These are phyloP conservation scores for Gorsachius goisagi DNA, from an alignment of 2,113 vertebrate species.

Conservation along the genomic window DNA sequence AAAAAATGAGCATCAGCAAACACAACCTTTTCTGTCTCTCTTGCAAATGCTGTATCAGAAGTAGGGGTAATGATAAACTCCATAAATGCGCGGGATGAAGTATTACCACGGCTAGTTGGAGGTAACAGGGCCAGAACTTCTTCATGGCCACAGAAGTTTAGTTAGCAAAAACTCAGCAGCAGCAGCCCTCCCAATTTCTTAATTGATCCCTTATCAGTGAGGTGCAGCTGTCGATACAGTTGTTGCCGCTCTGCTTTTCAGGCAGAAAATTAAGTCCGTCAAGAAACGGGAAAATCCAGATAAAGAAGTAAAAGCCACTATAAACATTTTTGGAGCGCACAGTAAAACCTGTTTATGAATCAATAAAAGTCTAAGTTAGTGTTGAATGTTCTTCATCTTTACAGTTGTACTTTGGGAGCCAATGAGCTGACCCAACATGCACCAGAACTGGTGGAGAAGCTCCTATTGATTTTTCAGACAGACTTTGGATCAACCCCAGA, in stretches of 20 bases:
- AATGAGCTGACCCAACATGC: not conserved
- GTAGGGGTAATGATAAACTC: not conserved
- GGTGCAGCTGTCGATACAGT: slow-evolving; percentile 3
- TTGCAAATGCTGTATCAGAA: not conserved
- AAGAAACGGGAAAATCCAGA: not conserved
- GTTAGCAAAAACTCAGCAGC: not conserved
- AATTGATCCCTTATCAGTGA: slow-evolving; percentile 14
- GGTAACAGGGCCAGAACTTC: not conserved
- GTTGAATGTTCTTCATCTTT: not conserved
- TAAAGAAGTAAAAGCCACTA: not conserved
- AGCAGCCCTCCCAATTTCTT: not conserved
- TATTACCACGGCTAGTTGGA: not conserved
- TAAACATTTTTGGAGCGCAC: not conserved
- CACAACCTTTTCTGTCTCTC: not conserved
- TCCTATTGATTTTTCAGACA: not conserved
- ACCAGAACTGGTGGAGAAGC: not conserved
- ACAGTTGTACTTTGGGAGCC: not conserved
- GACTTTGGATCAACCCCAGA: not conserved
- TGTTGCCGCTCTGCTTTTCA: not conserved
- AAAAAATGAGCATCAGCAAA: not conserved
- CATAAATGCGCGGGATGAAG: not conserved
- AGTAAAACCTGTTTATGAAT: slow-evolving; percentile 12
- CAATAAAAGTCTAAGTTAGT: not conserved
- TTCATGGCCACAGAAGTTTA: not conserved
- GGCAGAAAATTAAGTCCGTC: slow-evolving; percentile 10